Conservation (phyloP, 2,888 invertebrate species). For the Andricus curvator region DNA sequence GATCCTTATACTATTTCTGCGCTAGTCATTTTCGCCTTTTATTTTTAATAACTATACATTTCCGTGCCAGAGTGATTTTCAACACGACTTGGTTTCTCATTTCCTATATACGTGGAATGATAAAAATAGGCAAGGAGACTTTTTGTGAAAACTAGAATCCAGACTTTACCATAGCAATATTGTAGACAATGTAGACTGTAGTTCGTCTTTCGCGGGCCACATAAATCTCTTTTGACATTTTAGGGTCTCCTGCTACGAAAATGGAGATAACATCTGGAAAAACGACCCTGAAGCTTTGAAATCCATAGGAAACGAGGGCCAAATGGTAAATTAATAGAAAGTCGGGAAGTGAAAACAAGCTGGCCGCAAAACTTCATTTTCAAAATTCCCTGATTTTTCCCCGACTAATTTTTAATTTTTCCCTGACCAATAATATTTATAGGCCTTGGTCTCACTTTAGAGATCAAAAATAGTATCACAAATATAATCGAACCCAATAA, state of each 20-base stretch:
- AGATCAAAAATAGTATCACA: too few relatives aligned
- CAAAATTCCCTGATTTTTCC: too few relatives aligned
- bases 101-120: background rate
- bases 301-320: background rate
- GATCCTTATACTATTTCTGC: background rate
- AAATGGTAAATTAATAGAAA: background rate
- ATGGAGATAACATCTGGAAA: background rate
- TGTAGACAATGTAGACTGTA: background rate
- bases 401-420: too few relatives aligned
- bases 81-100: background rate
- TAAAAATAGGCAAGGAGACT: conserved; percentile 22
- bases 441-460: too few relatives aligned
- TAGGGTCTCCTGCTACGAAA: background rate
- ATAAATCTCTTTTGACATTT: conserved; percentile 20
- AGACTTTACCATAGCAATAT: background rate
- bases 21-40: background rate
- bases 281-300: background rate
- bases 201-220: background rate
- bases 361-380: too few relatives aligned
- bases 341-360: background rate
- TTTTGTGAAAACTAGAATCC: conserved; percentile 8
- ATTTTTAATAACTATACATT: background rate
- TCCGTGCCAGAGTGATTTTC: background rate
- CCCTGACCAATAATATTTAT: too few relatives aligned
- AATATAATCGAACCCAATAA: too few relatives aligned